Percentiles rank a stretch among this genome's conserved stretches.
Evolutionary conservation across 2,113 vertebrate species (phyloP).

Genomic region (Periophthalmus modestus): DNA sequence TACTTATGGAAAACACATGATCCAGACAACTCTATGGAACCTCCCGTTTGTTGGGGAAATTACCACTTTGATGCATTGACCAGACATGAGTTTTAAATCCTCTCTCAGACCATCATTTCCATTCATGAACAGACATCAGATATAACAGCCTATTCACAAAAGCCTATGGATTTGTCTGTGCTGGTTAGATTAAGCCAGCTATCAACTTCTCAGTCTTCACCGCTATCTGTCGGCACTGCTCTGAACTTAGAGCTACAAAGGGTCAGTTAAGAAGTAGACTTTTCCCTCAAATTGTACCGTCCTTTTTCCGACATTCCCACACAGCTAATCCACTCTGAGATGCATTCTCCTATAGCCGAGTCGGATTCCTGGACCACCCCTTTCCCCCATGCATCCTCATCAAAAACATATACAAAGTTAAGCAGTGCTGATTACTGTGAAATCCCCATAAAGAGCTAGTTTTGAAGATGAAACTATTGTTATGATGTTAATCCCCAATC

Average conservation of each 20-base stretch:
- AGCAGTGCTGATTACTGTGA: constrained; percentile 62
- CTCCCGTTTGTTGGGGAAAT: neutral
- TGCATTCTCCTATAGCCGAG: constrained; percentile 69
- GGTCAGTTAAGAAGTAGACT: constrained; percentile 65
- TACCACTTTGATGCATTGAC: neutral
- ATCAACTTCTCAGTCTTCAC: constrained; percentile 44
- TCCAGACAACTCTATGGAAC: neutral
- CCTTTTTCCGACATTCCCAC: constrained; percentile 66
- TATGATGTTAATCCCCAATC: constrained; percentile 65
- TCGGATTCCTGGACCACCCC: constrained; percentile 62
- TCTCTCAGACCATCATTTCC: constrained; percentile 42
- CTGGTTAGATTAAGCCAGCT: constrained; percentile 59
- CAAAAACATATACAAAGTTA: constrained; percentile 43
- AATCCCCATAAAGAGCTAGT: constrained; percentile 66
- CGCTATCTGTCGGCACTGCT: constrained; percentile 63
- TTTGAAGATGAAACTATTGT: constrained; percentile 57
- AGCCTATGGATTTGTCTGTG: constrained; percentile 42
- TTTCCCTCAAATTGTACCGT: constrained; percentile 54
- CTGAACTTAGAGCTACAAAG: constrained; percentile 65
- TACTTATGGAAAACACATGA: neutral
- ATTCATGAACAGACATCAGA: constrained; percentile 60
- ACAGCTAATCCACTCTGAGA: constrained; percentile 77
- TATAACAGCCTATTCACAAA: constrained; percentile 59
- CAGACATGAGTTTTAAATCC: constrained; percentile 17
- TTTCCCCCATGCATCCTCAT: constrained; percentile 22